Evolutionary conservation across 2,797 vertebrate species (phyloP).

Genomic region (Sibirionetta formosa): DNA sequence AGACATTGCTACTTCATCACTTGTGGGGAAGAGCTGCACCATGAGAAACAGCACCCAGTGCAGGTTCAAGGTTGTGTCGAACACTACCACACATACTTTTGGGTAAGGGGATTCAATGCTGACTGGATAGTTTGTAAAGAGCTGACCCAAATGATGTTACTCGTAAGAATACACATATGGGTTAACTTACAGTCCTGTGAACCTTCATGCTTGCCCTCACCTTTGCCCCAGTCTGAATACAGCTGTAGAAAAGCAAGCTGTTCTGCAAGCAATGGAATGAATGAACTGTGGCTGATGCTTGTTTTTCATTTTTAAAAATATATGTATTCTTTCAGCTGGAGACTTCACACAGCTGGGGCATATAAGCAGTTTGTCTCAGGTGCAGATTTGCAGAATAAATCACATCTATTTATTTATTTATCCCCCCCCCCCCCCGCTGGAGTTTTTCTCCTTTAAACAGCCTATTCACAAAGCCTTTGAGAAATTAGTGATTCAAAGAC

Average conservation of each 20-base stretch:
- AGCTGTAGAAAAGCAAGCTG: not conserved
- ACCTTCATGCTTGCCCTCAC: not conserved
- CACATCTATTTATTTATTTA: not conserved
- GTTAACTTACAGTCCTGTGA: not conserved
- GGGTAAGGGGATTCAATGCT: not conserved
- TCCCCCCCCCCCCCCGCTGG: not conserved
- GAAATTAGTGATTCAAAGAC: not conserved
- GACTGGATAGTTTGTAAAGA: not conserved
- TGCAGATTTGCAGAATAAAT: not conserved
- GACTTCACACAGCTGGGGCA: not conserved
- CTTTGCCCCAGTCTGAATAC: constrained; percentile 5
- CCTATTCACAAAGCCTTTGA: not conserved
- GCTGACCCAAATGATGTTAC: not conserved
- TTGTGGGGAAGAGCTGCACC: not conserved
- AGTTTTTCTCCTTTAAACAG: not conserved
- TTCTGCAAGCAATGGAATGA: not conserved
- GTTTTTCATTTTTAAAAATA: not conserved
- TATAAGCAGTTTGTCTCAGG: not conserved
- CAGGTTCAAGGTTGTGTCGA: not conserved
- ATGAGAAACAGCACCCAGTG: not conserved
- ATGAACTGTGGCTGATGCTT: not conserved
- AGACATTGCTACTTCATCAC: not conserved
- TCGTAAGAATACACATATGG: not conserved
- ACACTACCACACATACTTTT: fast-evolving
- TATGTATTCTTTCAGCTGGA: not conserved